These are phyloP conservation scores for Hylomyscus alleni DNA, from an alignment of 2,797 vertebrate genomes.

Conservation along the genomic window DNA sequence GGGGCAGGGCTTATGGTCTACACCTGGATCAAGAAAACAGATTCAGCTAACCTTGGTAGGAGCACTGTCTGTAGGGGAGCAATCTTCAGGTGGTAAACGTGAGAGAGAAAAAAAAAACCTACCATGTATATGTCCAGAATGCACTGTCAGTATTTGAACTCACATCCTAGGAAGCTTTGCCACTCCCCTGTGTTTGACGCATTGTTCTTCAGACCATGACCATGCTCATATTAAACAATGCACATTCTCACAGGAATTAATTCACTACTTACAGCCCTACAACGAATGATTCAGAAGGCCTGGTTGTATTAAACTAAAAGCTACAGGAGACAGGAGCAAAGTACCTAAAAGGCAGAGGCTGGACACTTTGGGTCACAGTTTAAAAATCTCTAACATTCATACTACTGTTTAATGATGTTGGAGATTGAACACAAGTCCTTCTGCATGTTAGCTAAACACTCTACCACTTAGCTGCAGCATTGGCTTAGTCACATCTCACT, in stretches of 20 bases:
- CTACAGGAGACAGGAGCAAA: not conserved
- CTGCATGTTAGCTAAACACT: not conserved
- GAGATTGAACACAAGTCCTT: not conserved
- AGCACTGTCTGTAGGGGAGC: not conserved
- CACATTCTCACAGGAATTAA: not conserved
- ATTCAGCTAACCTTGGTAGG: not conserved
- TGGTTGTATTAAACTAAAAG: conserved; percentile 25
- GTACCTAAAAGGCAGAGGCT: not conserved
- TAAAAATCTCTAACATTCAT: conserved; percentile 26
- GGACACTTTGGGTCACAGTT: not conserved
- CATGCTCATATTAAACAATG: not conserved
- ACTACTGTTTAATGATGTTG: not conserved
- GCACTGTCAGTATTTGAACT: not conserved
- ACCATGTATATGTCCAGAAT: too few species aligned
- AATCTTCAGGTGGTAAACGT: not conserved
- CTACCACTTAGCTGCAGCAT: not conserved
- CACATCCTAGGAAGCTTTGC: not conserved
- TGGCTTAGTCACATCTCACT: not conserved
- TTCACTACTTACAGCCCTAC: not conserved
- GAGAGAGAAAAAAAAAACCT: not conserved
- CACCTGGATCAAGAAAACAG: not conserved
- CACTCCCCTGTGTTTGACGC: not conserved
- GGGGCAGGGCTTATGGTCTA: too few species aligned
- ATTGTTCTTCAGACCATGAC: not conserved
- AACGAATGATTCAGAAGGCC: conserved; percentile 29